Percentiles rank a stretch among this genome's conserved stretches.
phyloP scores from a whole-genome alignment of 2,888 invertebrate species.

The Eubasilissa splendida region DNA sequence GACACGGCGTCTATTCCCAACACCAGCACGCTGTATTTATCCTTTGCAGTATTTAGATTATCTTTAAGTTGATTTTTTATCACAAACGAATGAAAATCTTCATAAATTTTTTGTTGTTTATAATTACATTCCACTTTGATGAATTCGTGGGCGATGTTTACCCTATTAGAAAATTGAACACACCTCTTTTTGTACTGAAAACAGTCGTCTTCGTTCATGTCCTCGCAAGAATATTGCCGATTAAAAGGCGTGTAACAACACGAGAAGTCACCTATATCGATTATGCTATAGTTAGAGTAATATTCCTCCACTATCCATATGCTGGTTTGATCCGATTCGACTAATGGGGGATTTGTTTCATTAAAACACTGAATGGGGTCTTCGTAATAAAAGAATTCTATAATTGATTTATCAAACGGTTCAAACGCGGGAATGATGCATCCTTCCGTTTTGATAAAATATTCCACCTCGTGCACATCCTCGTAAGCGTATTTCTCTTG shows the following conservation, averaged over 20 bases:
- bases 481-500: slow-evolving; percentile 57
- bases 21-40: slow-evolving; percentile 78
- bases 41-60: slow-evolving; percentile 10
- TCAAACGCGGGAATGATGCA: slow-evolving; percentile 79
- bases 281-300: slow-evolving; percentile 69
- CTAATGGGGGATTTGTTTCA: slow-evolving; percentile 69
- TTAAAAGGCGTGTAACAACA: slow-evolving; percentile 78
- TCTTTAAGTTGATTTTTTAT: slow-evolving; percentile 65
- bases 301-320: slow-evolving; percentile 72
- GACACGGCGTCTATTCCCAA: slow-evolving; percentile 91
- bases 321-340: slow-evolving; percentile 74
- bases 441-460: slow-evolving; percentile 76
- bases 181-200: slow-evolving; percentile 70
- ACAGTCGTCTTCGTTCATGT: slow-evolving; percentile 66
- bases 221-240: slow-evolving; percentile 68
- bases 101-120: slow-evolving; percentile 71
- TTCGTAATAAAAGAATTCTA: slow-evolving; percentile 71
- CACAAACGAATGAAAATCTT: slow-evolving; percentile 80
- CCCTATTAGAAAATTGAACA: slow-evolving; percentile 67
- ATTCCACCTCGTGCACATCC: slow-evolving; percentile 63
- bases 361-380: slow-evolving; percentile 70
- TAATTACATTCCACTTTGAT: slow-evolving; percentile 78
- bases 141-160: slow-evolving; percentile 76
- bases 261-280: slow-evolving; percentile 66
- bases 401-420: slow-evolving; percentile 74